A percentile compares a stretch with the other conserved stretches of the same genome.
Conservation (phyloP, 2,113 vertebrate species). For the Lepidothrix coronata region DNA sequence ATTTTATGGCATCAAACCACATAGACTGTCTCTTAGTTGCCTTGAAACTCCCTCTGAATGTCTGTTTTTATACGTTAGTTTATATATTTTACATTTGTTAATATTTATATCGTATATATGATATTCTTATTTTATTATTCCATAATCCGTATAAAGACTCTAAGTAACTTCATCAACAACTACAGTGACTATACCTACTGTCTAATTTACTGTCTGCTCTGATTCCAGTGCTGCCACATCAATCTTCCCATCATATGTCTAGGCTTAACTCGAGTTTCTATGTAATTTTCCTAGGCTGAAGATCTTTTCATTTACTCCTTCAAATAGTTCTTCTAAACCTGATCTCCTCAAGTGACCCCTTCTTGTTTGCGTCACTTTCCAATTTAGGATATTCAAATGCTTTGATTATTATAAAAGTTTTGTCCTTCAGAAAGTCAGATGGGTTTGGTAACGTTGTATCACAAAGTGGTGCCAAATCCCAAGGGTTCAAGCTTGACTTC, state of each 20-base stretch:
- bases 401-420: constrained; percentile 3
- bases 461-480: constrained; percentile 25
- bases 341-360: not conserved
- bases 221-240: not conserved
- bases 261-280: not conserved
- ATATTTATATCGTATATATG: not conserved
- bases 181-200: not conserved
- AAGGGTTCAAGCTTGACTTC: not conserved
- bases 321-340: not conserved
- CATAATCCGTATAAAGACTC: not conserved
- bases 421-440: constrained; percentile 49
- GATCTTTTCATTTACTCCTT: not conserved
- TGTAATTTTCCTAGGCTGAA: not conserved
- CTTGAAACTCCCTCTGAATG: not conserved
- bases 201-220: not conserved
- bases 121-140: not conserved
- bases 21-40: not conserved
- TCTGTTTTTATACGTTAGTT: not conserved
- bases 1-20: not conserved
- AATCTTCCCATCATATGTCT: not conserved
- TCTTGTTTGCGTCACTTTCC: not conserved
- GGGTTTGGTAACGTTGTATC: constrained; percentile 16
- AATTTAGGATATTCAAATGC: not conserved
- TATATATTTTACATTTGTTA: not conserved
- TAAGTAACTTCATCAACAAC: not conserved